These are phyloP conservation scores for Neelides sp. DNA, from an alignment of 1,140 invertebrate genomes.

Conservation along the genomic window DNA sequence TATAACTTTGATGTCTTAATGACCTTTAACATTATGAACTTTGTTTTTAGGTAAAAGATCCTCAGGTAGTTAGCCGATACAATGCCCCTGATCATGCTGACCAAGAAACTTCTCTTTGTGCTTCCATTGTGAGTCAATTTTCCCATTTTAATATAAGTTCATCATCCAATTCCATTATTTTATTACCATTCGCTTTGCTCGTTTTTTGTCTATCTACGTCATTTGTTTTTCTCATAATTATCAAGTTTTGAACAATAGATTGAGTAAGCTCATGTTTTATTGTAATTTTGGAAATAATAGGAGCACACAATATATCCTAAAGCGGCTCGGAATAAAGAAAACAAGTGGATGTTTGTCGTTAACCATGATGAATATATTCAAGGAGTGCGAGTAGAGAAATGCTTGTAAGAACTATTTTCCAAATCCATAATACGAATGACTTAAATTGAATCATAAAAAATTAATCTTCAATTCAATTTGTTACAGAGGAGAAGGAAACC, in stretches of 20 bases:
- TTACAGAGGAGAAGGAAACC: constrained; percentile 33
- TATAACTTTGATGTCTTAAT: not conserved
- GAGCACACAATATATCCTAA: constrained; percentile 39
- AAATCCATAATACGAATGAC: no score
- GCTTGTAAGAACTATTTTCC: no score
- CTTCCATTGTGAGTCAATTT: constrained; percentile 16
- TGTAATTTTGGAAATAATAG: constrained; percentile 30
- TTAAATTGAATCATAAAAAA: no score
- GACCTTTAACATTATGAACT: not conserved
- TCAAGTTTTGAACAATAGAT: not conserved
- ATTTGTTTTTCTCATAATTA: not conserved
- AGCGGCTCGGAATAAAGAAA: constrained; percentile 37
- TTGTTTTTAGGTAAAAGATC: constrained; percentile 6
- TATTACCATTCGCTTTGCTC: not conserved
- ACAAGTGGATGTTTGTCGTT: constrained; percentile 45
- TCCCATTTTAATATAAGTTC: not conserved
- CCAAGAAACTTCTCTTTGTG: constrained; percentile 26
- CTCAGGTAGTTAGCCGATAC: not conserved
- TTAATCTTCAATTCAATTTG: no score
- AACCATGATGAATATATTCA: constrained; percentile 45
- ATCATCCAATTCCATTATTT: not conserved
- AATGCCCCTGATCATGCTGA: constrained; percentile 12
- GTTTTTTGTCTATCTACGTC: not conserved
- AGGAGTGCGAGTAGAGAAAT: constrained; percentile 43
- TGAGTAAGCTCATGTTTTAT: not conserved